Conservation (phyloP, 2,797 vertebrate genomes). For the Acanthis flammea region DNA sequence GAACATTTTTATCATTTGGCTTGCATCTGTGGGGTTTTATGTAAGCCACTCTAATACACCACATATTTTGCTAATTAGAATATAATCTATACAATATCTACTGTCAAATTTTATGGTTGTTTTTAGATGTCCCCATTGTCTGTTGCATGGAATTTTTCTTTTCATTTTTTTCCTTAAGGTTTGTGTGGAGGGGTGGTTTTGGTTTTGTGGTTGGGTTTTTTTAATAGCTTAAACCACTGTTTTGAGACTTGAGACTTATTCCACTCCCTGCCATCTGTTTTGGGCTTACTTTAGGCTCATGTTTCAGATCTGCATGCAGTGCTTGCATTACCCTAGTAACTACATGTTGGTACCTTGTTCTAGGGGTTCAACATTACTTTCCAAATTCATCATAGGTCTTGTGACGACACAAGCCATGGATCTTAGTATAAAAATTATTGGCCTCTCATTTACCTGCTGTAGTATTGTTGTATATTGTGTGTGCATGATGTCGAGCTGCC, state of each 20-base stretch:
- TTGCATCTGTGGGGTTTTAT: conserved; percentile 59
- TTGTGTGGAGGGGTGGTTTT: not conserved
- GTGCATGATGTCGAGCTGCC: conserved; percentile 75
- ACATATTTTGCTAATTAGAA: conserved; percentile 50
- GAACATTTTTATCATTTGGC: conserved; percentile 44
- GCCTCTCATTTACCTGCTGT: conserved; percentile 82
- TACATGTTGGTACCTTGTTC: conserved; percentile 69
- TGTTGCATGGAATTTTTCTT: not conserved
- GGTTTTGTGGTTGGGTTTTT: not conserved
- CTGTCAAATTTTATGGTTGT: not conserved
- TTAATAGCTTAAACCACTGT: not conserved
- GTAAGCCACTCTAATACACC: conserved; percentile 48
- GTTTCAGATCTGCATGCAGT: conserved; percentile 78
- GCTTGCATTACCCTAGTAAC: conserved; percentile 74
- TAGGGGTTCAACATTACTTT: conserved; percentile 71
- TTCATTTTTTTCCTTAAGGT: not conserved
- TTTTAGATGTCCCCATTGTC: conserved; percentile 51
- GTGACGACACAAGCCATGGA: conserved; percentile 77
- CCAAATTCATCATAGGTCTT: conserved; percentile 73
- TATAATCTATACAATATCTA: conserved; percentile 23
- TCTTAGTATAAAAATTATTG: conserved; percentile 79
- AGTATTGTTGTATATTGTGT: conserved; percentile 77
- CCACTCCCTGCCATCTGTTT: conserved; percentile 54
- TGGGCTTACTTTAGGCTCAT: conserved; percentile 74
- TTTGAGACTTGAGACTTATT: conserved; percentile 46